These are phyloP conservation scores for Heterocephalus glaber DNA, from an alignment of 2,113 vertebrate genomes.

Conservation along the genomic window DNA sequence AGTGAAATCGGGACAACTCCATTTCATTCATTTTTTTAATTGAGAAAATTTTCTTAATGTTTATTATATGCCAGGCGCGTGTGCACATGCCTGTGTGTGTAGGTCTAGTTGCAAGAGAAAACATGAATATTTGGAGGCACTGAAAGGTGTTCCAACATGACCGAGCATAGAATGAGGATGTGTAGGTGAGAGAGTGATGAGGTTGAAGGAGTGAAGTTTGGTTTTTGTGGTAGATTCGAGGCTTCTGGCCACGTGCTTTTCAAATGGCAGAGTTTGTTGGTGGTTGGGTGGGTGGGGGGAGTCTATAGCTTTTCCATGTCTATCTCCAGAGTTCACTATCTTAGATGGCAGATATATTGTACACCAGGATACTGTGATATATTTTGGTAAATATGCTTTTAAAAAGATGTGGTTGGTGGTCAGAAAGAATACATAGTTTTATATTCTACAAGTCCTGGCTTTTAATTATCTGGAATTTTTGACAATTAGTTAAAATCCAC, in stretches of 20 bases:
- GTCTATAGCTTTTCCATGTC: not conserved
- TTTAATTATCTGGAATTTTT: not conserved
- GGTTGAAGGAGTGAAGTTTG: not conserved
- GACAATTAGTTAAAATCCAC: not conserved
- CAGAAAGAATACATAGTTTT: not conserved
- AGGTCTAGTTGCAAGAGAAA: not conserved
- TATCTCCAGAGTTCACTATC: not conserved
- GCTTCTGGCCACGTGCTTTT: not conserved
- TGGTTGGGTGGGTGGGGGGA: not conserved
- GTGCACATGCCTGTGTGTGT: not conserved
- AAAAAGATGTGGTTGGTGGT: not conserved
- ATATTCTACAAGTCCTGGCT: not conserved
- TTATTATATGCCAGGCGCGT: not conserved
- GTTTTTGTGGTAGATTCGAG: not conserved
- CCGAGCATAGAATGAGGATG: not conserved
- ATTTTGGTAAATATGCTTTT: not conserved
- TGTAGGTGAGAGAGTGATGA: not conserved
- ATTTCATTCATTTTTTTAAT: not conserved
- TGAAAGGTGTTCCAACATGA: not conserved
- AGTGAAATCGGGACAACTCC: not conserved
- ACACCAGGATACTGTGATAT: not conserved
- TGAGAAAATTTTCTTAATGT: slow-evolving; percentile 20
- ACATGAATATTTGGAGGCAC: not conserved
- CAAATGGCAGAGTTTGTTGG: not conserved
- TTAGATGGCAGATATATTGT: not conserved